Base-by-base conservation (phyloP, 2,113 vertebrate species). In the Callocephalon fimbriatum region DNA sequence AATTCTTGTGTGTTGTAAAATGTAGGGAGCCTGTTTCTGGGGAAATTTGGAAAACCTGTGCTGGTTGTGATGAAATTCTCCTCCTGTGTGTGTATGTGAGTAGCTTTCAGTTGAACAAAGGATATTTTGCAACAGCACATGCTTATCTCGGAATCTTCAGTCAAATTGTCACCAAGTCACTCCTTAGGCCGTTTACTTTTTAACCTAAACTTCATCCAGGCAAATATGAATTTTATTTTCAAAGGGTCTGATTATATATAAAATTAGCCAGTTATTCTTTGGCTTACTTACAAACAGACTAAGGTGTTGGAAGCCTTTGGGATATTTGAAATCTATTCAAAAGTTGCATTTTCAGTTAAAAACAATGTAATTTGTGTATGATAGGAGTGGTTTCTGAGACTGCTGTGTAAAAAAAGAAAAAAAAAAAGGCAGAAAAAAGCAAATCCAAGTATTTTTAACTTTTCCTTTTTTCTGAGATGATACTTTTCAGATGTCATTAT, bases 381-480 rank as follows among this genome's bases (percentile, higher is more conserved):
- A 48, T n/a, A 21, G 5, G 70, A 76, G 25, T 79, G 7, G 19
- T 70, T 92, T 87, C 51, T 62, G 67, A 68, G 11, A 61, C 17
- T 77, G 31, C 31, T 56, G 5, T 53, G 72, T 1, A 31, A 22
- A 22, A 58, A 61, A 59, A n/a, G n/a, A 45, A 20, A 16, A 27
- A 22, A 59, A 47, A 74, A 65, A 4, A 14, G 7, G 5, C 1
- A 6, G 1, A 5, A 40, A 65, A 77, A 45, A 12, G 9, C 17
- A 59, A 78, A 75, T 77, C 5, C 11, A 63, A 72, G 10, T 84
- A n/a, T 27, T 66, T 94, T 66, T 85, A 56, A 61, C 50, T 90
- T 89, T 35, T 67, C 15, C 17, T 81, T 96, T 96, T 95, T 95
- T 71, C 29, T 95, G 32, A 38, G 22, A 32, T 45, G 67, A 48